Conservation (phyloP, 1,140 invertebrate species). For the Apis laboriosa region DNA sequence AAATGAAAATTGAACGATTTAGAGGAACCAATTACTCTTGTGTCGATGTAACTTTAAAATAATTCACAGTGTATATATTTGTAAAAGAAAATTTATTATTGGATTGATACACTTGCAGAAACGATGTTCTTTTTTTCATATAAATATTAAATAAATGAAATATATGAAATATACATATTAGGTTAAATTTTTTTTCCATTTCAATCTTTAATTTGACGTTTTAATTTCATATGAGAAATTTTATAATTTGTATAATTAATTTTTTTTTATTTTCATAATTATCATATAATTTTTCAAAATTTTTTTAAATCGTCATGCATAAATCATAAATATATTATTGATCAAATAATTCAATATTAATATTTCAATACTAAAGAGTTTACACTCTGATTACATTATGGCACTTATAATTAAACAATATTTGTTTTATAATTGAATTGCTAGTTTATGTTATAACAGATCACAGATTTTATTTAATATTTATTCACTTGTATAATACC, state of each 20-base stretch:
- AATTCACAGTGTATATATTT: neutral
- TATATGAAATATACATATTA: neutral
- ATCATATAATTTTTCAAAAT: too few species aligned
- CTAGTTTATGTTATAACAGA: neutral
- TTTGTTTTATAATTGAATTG: neutral
- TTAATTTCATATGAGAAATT: too few species aligned
- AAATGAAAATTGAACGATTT: slow-evolving; percentile 11
- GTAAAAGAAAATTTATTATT: neutral
- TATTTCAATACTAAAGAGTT: neutral
- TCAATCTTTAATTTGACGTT: too few species aligned
- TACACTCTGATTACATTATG: neutral
- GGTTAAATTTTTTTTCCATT: too few species aligned
- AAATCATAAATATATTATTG: too few species aligned
- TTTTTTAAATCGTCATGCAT: too few species aligned
- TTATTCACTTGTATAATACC: too few species aligned
- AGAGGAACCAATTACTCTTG: neutral
- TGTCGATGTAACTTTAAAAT: neutral
- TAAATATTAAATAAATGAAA: neutral
- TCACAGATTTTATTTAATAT: neutral
- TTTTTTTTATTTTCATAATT: too few species aligned
- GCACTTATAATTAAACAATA: neutral
- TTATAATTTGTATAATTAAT: too few species aligned
- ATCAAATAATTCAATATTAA: too few species aligned
- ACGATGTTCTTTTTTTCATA: neutral
- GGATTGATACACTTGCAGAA: neutral